These are phyloP conservation scores for Willowsia nigromaculata DNA, from an alignment of 2,888 invertebrate species.

Conservation along the genomic window DNA sequence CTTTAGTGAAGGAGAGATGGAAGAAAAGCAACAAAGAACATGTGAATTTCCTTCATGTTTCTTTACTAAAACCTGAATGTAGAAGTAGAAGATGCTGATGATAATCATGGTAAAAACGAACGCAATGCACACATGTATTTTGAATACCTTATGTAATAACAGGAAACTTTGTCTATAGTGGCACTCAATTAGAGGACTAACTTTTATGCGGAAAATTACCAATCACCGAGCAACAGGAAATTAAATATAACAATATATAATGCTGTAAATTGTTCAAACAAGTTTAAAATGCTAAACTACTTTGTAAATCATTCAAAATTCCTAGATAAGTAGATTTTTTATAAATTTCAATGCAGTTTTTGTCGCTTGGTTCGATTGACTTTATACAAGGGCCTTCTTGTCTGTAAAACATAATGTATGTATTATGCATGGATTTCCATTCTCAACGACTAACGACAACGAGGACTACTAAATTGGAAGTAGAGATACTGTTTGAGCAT, in stretches of 20 bases:
- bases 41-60: not conserved
- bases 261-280: no score
- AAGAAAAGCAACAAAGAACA: not conserved
- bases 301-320: no score
- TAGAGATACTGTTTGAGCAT: not conserved
- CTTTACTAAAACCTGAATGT: not conserved
- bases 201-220: no score
- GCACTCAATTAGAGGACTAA: not conserved
- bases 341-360: no score
- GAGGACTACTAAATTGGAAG: not conserved
- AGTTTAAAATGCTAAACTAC: no score
- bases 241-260: no score
- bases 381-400: no score
- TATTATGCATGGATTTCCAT: slow-evolving; percentile 9
- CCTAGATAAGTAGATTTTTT: no score
- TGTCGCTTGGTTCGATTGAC: no score
- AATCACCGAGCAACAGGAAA: no score
- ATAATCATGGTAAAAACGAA: not conserved
- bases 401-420: slow-evolving; percentile 8
- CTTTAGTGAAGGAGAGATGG: not conserved
- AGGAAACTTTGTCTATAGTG: not conserved
- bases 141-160: not conserved
- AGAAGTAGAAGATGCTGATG: not conserved
- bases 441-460: not conserved
- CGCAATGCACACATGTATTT: not conserved